A percentile compares a stretch with the other conserved stretches of the same genome.
Conservation (phyloP, 2,797 vertebrate species). For the Sorex maritimensis region DNA sequence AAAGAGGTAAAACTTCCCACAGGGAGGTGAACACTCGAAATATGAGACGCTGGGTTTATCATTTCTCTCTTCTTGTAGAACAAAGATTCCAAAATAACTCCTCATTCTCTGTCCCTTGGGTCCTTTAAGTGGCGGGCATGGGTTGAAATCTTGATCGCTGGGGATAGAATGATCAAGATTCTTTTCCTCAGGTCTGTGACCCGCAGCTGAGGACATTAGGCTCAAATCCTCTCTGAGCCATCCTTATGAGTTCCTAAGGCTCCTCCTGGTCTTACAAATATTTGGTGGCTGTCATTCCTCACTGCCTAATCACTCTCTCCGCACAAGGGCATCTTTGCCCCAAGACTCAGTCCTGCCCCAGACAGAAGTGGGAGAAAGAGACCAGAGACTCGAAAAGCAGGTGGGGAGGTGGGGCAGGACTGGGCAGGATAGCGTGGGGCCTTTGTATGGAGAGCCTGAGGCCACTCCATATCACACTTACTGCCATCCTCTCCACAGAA, state of each 20-base stretch:
- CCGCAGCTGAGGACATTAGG: too few species aligned
- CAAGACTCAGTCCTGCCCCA: background rate
- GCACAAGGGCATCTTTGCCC: background rate
- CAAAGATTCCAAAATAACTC: background rate
- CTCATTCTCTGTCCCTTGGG: background rate
- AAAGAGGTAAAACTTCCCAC: background rate
- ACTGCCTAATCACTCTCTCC: background rate
- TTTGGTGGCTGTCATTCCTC: background rate
- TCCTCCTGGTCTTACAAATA: background rate
- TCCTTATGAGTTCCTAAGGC: background rate
- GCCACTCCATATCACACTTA: background rate
- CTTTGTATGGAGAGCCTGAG: too few species aligned
- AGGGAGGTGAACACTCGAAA: background rate
- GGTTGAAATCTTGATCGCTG: background rate
- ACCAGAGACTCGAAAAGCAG: background rate
- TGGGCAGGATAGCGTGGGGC: too few species aligned
- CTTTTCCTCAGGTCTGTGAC: too few species aligned
- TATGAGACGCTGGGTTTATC: background rate
- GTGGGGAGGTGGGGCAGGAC: too few species aligned
- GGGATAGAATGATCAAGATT: background rate
- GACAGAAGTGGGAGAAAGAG: background rate
- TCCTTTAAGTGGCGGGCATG: rapidly evolving
- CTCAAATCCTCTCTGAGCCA: too few species aligned
- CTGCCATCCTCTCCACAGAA: background rate
- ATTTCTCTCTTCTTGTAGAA: background rate